Base-by-base conservation (phyloP, 2,797 vertebrate species). In the Alcedo quadribrachys region DNA sequence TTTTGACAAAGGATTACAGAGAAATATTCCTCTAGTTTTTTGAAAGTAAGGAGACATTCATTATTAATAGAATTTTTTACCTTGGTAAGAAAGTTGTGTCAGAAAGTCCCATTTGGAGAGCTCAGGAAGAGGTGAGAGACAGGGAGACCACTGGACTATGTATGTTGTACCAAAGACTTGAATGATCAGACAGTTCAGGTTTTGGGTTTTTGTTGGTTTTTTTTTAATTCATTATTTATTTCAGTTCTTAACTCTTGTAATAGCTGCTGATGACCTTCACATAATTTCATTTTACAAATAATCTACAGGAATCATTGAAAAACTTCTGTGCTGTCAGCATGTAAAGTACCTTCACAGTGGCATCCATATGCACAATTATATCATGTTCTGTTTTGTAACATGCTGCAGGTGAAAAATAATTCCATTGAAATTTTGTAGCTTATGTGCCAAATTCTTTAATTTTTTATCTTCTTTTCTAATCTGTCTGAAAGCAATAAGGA, bases 1-100 rank as follows among this genome's bases (percentile, higher is more conserved):
- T 81, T 96, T 89, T 94, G 92, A 96, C 87, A 94, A 93, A 91
- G 77, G 93, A 95, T 90, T 95, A 96, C 54, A 66, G 60, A 85
- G 54, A 87, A 94, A 86, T 93, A 94, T 88, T 93, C 81, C 81
- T 95, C 70, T 25, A 94, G 90, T 82, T 85, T 92, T 93, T 90
- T 87, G 43, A 90, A 93, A 91, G 51, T 84, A 93, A 81, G 76
- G 66, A 89, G 63, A 85, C 17, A 75, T 92, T 87, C 32, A 97
- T 95, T 97, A 89, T 95, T 87, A 93, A 92, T 35, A 83, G 57
- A 57, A 25, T 30, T 89, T 91, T 90, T 89, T 71, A 69, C 69
- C 68, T 77, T 68, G 42, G 28, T 81, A 88, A 58, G 55, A 88
- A 62, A 50, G 30, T 77, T 85, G 27, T 63, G 40, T 78, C 68